These are phyloP conservation scores for Eumaeus atala DNA, from an alignment of 1,140 invertebrate species.

Conservation along the genomic window DNA sequence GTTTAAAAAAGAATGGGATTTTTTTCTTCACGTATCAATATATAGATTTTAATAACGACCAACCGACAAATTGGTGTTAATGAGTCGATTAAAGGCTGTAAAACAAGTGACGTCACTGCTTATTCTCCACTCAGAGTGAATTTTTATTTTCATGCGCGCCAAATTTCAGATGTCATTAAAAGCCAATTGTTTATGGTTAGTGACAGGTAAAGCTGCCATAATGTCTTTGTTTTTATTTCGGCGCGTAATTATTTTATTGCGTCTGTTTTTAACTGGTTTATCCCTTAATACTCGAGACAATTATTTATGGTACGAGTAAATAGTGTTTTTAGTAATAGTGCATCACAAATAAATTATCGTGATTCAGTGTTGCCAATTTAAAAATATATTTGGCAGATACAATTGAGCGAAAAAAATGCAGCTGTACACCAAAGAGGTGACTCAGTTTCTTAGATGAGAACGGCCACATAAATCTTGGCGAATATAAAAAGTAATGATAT, in stretches of 20 bases:
- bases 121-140: neutral
- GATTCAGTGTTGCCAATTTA: slow-evolving; percentile 1
- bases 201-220: neutral
- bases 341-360: neutral
- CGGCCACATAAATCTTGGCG: neutral
- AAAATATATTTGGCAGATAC: slow-evolving; percentile 1
- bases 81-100: neutral
- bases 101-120: neutral
- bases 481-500: neutral
- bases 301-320: no score
- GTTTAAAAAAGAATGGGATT: no score
- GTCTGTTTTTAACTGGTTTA: no score
- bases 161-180: slow-evolving; percentile 1
- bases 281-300: no score
- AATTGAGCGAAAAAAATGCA: neutral
- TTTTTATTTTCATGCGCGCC: neutral
- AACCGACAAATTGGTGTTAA: neutral
- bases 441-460: neutral
- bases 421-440: neutral
- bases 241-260: neutral
- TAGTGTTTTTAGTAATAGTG: no score
- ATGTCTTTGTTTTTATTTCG: slow-evolving; percentile 2
- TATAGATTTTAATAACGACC: no score
- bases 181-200: neutral
- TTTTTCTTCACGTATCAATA: no score